Evolutionary conservation across 2,797 vertebrate species (phyloP).

Genomic region (Sebastes diaconus): DNA sequence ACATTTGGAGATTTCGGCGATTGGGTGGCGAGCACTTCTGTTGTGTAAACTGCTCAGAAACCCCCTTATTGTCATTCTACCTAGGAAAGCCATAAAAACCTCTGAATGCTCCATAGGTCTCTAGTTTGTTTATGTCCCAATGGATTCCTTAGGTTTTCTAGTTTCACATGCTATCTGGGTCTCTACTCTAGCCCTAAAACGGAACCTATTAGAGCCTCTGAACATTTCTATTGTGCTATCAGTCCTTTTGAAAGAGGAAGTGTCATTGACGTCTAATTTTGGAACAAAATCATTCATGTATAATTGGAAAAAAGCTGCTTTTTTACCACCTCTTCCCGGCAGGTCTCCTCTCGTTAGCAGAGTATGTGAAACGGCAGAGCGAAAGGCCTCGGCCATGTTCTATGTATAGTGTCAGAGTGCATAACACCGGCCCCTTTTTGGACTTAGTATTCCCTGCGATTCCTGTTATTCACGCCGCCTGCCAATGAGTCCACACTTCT

Average conservation of each 20-base stretch:
- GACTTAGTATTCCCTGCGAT: slow-evolving; percentile 55
- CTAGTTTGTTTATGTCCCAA: no score
- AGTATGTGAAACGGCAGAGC: slow-evolving; percentile 8
- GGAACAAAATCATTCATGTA: not conserved
- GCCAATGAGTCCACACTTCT: slow-evolving; percentile 42
- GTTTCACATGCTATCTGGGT: no score
- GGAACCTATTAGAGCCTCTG: no score
- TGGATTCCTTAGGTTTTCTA: no score
- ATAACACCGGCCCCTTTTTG: slow-evolving; percentile 26
- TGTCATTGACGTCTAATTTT: slow-evolving; percentile 19
- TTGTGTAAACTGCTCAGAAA: no score
- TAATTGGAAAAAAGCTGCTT: not conserved
- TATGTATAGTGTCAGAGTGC: slow-evolving; percentile 51
- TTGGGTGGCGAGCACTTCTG: no score
- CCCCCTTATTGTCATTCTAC: not conserved
- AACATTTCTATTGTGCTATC: slow-evolving; percentile 1
- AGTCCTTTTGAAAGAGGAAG: slow-evolving; percentile 2
- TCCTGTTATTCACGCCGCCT: slow-evolving; percentile 50
- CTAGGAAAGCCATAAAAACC: no score
- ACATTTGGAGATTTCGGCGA: no score
- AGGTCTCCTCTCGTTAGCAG: slow-evolving; percentile 1
- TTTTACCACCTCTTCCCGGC: not conserved
- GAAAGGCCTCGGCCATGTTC: slow-evolving; percentile 23
- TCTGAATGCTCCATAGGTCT: no score
- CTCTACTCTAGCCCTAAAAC: no score